Evolutionary conservation across 2,797 vertebrate species (phyloP), one percentile per base, ranked within the genome.

Genomic region (Ceyx erithaca): DNA sequence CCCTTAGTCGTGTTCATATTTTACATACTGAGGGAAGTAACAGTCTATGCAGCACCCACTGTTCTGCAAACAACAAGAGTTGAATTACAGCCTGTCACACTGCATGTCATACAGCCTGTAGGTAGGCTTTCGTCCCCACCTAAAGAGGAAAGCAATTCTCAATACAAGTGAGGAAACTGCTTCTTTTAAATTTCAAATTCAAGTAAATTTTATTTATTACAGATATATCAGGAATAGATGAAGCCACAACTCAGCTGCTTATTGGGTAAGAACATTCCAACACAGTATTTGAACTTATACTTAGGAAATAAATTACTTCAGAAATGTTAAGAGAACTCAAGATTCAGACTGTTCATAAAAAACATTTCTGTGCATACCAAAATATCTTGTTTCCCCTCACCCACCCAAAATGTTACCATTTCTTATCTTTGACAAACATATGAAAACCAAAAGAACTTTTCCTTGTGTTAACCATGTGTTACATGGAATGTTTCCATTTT

Each of bases 21-120:
- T n/a, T 67, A 79, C 18, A n/a, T 5, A 3, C 10, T 54, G 46
- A 49, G 31, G 31, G 4, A 28, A 67, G 28, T 15, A 66, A 40
- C 3, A 66, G n/a, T 23, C 26, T 76, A 11, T 0, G 1, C 66
- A 62, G 35, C 3, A 25, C 25, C 31, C 3, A 25, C 28, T 35
- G n/a, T 30, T 54, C 40, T 55, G 49, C 22, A 41, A 45, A 33
- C 0, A 2, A 14, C 21, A n/a, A 30, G 10, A 31, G 25, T 4
- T 51, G 28, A 51, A 63, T 28, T 40, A 30, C 33, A 37, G 30
- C 28, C 8, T 37, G 18, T 20, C 52, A 66, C 4, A 10, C 5
- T 19, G 23, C 49, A 19, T 9, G 25, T 3, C 59, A 18, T 33
- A 12, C n/a, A 43, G 48, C 48, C 25, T n/a, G 30, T 4, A 22